phyloP scores from a whole-genome alignment of 1,140 invertebrate genomes.

The Holcopasites calliopsidis region DNA sequence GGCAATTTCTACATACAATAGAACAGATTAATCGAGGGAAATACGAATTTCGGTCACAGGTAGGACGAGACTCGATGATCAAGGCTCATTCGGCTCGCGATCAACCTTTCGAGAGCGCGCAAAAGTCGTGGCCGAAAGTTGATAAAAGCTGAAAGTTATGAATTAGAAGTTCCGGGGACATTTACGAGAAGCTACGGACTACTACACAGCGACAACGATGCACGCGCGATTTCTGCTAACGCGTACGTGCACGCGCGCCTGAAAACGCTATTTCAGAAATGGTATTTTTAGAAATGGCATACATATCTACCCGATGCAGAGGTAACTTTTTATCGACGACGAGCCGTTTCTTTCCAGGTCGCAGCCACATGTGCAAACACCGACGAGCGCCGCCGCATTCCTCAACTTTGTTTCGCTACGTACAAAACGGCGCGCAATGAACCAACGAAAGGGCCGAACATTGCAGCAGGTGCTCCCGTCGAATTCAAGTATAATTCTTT shows the following conservation, averaged over 20 bases:
- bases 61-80: constrained; percentile 35
- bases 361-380: constrained; percentile 24
- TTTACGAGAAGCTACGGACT: constrained; percentile 13
- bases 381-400: not conserved
- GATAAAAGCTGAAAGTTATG: too few relatives aligned
- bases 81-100: constrained; percentile 53
- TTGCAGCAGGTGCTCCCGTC: not conserved
- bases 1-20: not conserved
- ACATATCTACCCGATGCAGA: constrained; percentile 47
- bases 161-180: constrained; percentile 25
- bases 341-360: constrained; percentile 35
- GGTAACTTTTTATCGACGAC: constrained; percentile 47
- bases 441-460: too few relatives aligned
- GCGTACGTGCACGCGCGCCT: constrained; percentile 19
- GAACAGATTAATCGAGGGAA: not conserved
- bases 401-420: not conserved
- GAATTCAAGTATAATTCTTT: too few relatives aligned
- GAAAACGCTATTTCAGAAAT: constrained; percentile 47
- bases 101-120: constrained; percentile 51
- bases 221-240: constrained; percentile 22
- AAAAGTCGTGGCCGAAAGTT: constrained; percentile 47
- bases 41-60: constrained; percentile 49
- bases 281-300: constrained; percentile 49
- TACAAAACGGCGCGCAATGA: not conserved
- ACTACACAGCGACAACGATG: constrained; percentile 13